Base-by-base conservation (phyloP, 2,888 invertebrate species). In the Leucophenga montana region DNA sequence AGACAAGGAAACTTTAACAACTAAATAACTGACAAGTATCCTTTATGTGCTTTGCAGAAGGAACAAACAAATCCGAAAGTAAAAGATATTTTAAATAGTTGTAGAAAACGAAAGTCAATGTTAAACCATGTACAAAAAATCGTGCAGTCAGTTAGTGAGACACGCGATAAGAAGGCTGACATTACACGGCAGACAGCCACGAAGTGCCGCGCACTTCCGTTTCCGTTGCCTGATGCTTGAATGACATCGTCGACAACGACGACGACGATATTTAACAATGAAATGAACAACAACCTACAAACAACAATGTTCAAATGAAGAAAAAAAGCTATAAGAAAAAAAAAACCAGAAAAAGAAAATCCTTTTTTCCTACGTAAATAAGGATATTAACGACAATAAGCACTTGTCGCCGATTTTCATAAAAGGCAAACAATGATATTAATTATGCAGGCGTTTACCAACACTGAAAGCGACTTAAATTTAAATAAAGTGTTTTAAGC, bases 1-100 rank as follows among this genome's bases (percentile, higher is more conserved):
- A 66, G 39, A 22, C 18, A 46, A 48, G 13, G 14, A 46, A 31
- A 50, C 1, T 14, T 8, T 50, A n/a, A 5, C 27, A 18, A 48
- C 44, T n/a, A 64, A 22, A 48, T 13, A 66, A 73, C 71, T 74
- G 75, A 70, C 70, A 68, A 69, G 69, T 68, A 71, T 66, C 72
- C 67, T 67, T 54, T 61, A 64, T 16, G 68, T 46, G 67, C 70
- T 71, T 70, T 70, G 27, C 68, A 64, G 66, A 68, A 18, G 27
- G 54, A 16, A 22, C 33, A 56, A 62, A 48, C 27, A 27, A 53
- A 4, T 20, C 39, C 64, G 59, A 50, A 39, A 18, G 16, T 20
- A 14, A 57, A 57, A 27, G 22, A 64, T n/a, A 8, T 13, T 50
- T 5, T 27, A 68, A 57, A 27, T 16, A 33, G 46, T 39, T 59